Base-by-base conservation (phyloP, 2,113 vertebrate species). In the Coryphaenoides rupestris region DNA sequence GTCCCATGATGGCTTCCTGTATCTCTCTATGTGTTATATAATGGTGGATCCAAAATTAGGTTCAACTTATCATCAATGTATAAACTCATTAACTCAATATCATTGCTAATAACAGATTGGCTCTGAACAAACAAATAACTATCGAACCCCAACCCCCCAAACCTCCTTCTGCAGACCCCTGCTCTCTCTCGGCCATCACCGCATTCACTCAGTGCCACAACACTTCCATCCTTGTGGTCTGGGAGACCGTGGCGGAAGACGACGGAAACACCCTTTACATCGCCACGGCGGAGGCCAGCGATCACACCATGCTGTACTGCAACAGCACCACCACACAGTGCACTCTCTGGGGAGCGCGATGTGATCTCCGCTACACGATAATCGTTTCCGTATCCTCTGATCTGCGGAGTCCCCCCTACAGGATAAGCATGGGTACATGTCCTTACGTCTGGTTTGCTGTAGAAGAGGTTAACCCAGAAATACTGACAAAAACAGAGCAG, bases 361-460 rank as follows among this genome's bases (percentile, higher is more conserved):
- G 90, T 56, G 90, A 69, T 28, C 71, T 79, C 33, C 68, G 40
- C 0, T 91, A 92, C 78, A 88, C 72, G 61, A 65, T 90, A 65
- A 85, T 81, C 0, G 77, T 92, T 3, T 58, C 83, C 1, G 82
- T 83, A 12, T 82, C 81, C 0, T 81, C 85, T 15, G 74, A 85
- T 65, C 57, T 85, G 65, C 82, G 84, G 55, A 92, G 88, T 24
- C 79, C 83, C 2, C 72, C 86, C 2, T 72, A 76, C 76, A 85
- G 62, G 63, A 70, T 92, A 9, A 81, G 73, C 76, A 90, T 86
- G 78, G 90, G 90, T 92, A 87, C 4, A 2, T 22, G 13, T 0
- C 5, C 33, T 40, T 40, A 10, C 2, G 33, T 40, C 24, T 26
- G 24, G 24, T 26, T 26, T 3, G 3, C 24, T 26, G 24, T 6